A percentile compares a stretch with the other conserved stretches of the same genome.
These are phyloP conservation scores for Elysia crispata DNA, from an alignment of 2,888 invertebrate species.

Conservation along the genomic window DNA sequence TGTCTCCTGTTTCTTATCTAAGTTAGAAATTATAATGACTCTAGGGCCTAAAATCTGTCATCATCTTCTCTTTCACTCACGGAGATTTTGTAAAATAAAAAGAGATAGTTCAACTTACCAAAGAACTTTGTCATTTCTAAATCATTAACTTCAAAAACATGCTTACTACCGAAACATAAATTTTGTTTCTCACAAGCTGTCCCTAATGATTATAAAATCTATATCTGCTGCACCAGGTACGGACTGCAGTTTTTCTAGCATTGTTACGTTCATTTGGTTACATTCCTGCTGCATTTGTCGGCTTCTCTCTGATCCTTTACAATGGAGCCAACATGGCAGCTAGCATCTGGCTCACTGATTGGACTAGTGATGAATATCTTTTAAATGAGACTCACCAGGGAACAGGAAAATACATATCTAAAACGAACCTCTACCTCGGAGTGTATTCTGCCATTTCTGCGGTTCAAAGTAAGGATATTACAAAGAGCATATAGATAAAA, in stretches of 20 bases:
- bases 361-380: constrained; percentile 68
- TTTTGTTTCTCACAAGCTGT: too few relatives aligned
- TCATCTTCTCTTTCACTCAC: too few relatives aligned
- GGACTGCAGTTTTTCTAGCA: constrained; percentile 91
- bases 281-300: constrained; percentile 86
- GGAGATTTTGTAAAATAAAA: too few relatives aligned
- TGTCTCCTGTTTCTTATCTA: too few relatives aligned
- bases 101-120: too few relatives aligned
- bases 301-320: constrained; percentile 78
- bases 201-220: too few relatives aligned
- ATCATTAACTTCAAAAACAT: too few relatives aligned
- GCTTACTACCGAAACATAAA: too few relatives aligned
- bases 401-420: constrained; percentile 55
- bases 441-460: constrained; percentile 76
- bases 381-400: constrained; percentile 55
- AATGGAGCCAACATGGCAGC: constrained; percentile 58
- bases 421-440: constrained; percentile 73
- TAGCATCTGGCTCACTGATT: constrained; percentile 68
- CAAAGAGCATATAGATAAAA: too few relatives aligned
- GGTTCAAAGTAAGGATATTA: constrained; percentile 60
- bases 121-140: too few relatives aligned
- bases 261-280: constrained; percentile 89
- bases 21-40: too few relatives aligned
- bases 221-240: constrained; percentile 80
- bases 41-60: too few relatives aligned